These are phyloP conservation scores for Leptinotarsa defecta DNA, from an alignment of 1,140 invertebrate genomes.

Conservation along the genomic window DNA sequence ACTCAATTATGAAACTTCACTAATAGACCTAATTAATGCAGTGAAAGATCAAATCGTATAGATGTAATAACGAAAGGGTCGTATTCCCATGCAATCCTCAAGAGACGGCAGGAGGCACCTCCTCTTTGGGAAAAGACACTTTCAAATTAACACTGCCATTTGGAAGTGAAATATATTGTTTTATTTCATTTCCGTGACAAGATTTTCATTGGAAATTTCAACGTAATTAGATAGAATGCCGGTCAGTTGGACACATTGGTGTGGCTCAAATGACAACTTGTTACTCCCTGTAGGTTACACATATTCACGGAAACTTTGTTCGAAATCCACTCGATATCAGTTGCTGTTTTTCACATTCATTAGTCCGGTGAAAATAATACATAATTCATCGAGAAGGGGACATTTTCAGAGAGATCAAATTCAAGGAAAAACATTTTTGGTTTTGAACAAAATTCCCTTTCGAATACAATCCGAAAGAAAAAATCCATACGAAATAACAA, in stretches of 20 bases:
- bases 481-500: no score
- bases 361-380: no score
- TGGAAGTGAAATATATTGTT: conserved; percentile 16
- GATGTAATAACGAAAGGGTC: conserved; percentile 31
- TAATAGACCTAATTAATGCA: conserved; percentile 32
- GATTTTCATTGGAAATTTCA: conserved; percentile 6
- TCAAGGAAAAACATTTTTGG: no score
- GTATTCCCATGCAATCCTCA: conserved; percentile 36
- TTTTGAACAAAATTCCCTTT: no score
- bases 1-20: conserved; percentile 32
- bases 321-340: no score
- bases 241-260: not conserved
- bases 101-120: conserved; percentile 29
- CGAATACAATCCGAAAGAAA: no score
- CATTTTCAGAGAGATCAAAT: no score
- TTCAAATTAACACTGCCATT: conserved; percentile 28
- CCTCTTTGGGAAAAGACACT: conserved; percentile 10
- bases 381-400: no score
- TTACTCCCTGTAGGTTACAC: no score
- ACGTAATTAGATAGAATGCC: not conserved
- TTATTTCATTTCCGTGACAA: conserved; percentile 1
- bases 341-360: no score
- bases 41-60: conserved; percentile 35
- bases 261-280: not conserved
- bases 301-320: no score